Evolutionary conservation across 2,797 vertebrate genomes (phyloP), one percentile per base, ranked within the genome.

Genomic region (Geotrypetes seraphini): DNA sequence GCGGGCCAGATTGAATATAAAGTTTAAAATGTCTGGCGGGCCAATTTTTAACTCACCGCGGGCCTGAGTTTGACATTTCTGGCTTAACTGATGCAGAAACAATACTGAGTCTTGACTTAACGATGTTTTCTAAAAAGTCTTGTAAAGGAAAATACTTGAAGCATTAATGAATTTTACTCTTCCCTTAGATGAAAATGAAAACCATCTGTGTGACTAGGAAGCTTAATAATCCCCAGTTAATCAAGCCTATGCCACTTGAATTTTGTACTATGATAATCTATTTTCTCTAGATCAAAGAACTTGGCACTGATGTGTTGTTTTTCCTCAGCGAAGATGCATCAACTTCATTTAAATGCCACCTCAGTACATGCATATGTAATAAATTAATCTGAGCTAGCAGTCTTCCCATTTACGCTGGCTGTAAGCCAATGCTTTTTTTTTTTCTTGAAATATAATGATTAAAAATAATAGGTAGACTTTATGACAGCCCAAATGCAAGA

Each of bases 281-380:
- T 39, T 78, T 71, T 66, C 68, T 67, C 36, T 20, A 62, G 43
- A 67, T 71, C 51, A 76, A 78, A 73, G 53, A 43, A 43, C 29
- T 47, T 53, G 38, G 14, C 33, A 39, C 12, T 17, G 34, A 64
- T 68, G 51, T 52, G 45, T 42, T 63, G 49, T 60, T 69, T 56
- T 57, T 57, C 50, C 50, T 50, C 39, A 51, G 42, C 58, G 38
- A 48, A 55, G 53, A 53, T 57, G 43, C 47, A 59, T 42, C 69
- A 76, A 70, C 55, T 66, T 66, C 8, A 66, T 70, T 74, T 74
- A 72, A 73, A 72, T 67, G 47, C 36, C 47, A 44, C 37, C 36
- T 69, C 57, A 50, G 71, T 54, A 68, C 63, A 60, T 50, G 53
- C 24, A 42, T 41, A 38, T 39, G 52, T 62, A 57, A 48, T 59